Evolutionary conservation across 2,113 vertebrate species (phyloP), one percentile per base, ranked within the genome.

Genomic region (Phylloscopus whistleri): DNA sequence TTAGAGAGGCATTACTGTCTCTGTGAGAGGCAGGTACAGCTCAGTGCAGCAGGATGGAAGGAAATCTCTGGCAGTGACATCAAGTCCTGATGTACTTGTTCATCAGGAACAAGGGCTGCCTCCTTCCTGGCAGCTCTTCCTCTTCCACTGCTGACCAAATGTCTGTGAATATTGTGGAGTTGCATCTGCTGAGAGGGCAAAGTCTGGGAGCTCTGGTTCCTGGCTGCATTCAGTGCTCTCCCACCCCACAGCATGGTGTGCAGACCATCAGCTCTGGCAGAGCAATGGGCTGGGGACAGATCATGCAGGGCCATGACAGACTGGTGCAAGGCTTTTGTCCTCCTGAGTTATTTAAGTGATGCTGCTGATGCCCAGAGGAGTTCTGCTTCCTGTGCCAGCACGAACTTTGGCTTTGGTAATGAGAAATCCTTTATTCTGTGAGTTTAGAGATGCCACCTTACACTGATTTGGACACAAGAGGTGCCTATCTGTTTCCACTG

Each of bases 231-330:
- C 9, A 1, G 53, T 4, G 3, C 27, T 89, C 19, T 58, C 49
- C 33, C 10, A n/a, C 9, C 6, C 23, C 4, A 4, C 0, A 1
- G 12, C 5, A 7, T 0, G 0, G 16, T 0, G 1, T 15, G 24
- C 4, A 5, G 58, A 28, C 4, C 0, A 0, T 14, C 49, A 33
- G 28, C 27, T 73, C 26, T 72, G 39, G 18, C 30, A 44, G 49
- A 73, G 27, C 14, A 43, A 33, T 15, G 8, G 27, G 18, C 3
- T 56, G n/a, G 37, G 35, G 11, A 22, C 63, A 39, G 21, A 20
- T 12, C 37, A 10, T 16, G 13, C 18, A 39, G 49, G 53, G 23
- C 16, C 13, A 3, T 12, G 44, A 24, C 18, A n/a, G 23, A 11
- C 17, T 72, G 6, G 13, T 59, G 37, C 14, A 58, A 87, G 15